Evolutionary conservation across 2,113 vertebrate genomes (phyloP).

Genomic region (Aegithalos caudatus): DNA sequence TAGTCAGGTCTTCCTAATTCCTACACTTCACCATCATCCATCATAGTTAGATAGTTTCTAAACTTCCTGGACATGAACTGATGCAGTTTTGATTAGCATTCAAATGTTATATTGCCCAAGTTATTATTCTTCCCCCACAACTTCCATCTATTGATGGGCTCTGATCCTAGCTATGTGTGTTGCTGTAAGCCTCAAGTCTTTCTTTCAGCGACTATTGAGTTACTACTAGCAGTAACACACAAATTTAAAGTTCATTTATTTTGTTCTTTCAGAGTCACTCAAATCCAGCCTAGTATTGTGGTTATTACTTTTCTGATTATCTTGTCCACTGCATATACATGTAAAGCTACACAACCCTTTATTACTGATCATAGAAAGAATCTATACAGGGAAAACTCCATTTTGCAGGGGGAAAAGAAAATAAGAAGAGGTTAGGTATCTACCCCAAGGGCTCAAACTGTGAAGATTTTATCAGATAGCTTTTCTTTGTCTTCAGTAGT

Average conservation of each 20-base stretch:
- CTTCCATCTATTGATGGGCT: not conserved
- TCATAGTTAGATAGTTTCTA: not conserved
- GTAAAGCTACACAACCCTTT: not conserved
- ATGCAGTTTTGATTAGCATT: not conserved
- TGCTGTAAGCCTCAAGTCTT: not conserved
- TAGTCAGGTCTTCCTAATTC: not conserved
- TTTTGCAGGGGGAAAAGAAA: not conserved
- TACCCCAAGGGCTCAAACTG: not conserved
- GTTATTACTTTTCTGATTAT: not conserved
- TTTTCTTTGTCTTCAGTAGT: not conserved
- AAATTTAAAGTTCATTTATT: not conserved
- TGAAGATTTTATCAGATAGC: not conserved
- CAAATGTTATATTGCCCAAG: not conserved
- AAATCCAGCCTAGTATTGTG: not conserved
- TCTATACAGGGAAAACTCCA: accelerated
- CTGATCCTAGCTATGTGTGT: not conserved
- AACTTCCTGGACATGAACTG: not conserved
- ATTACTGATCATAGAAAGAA: not conserved
- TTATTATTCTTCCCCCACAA: not conserved
- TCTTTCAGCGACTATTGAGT: not conserved
- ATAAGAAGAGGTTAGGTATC: not conserved
- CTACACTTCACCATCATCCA: not conserved
- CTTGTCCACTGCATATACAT: not conserved
- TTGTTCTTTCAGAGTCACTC: not conserved
- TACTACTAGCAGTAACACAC: not conserved